These are phyloP conservation scores for Penaeus japonicus DNA, from an alignment of 1,140 invertebrate species.

Conservation along the genomic window DNA sequence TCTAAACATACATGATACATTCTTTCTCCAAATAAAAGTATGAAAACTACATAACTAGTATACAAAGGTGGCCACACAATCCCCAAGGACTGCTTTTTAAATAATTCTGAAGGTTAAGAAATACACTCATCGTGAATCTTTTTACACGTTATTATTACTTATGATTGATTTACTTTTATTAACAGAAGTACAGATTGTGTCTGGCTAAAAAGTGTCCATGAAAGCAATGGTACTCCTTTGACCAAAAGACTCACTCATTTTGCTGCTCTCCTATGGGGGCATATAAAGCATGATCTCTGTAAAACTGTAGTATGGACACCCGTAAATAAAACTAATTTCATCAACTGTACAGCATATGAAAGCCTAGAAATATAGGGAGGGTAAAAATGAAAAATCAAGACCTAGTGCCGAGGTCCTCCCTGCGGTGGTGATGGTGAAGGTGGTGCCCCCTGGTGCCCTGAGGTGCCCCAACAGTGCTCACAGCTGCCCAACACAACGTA, in stretches of 20 bases:
- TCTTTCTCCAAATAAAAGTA: too few relatives aligned
- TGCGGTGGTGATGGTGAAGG: not conserved
- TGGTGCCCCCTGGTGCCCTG: not conserved
- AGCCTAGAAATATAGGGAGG: slow-evolving; percentile 28
- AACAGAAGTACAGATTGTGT: slow-evolving; percentile 47
- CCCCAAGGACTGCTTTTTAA: not conserved
- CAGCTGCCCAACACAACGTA: not conserved
- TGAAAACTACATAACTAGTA: not conserved
- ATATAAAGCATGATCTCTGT: slow-evolving; percentile 24
- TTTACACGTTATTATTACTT: slow-evolving; percentile 48
- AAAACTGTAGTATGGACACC: slow-evolving; percentile 35
- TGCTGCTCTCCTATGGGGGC: not conserved
- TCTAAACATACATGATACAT: too few relatives aligned
- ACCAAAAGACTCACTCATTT: not conserved
- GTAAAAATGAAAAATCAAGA: not conserved
- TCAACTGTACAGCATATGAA: slow-evolving; percentile 30
- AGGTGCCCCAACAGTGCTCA: not conserved
- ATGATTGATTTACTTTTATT: slow-evolving; percentile 45
- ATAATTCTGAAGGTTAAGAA: not conserved
- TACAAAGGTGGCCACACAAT: not conserved
- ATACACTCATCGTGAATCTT: not conserved
- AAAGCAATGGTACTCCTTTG: slow-evolving; percentile 17
- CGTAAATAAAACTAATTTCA: slow-evolving; percentile 13
- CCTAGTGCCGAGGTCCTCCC: slow-evolving; percentile 17
- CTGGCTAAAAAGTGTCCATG: slow-evolving; percentile 29